A percentile compares a stretch with the other conserved stretches of the same genome.
Evolutionary conservation across 2,797 vertebrate species (phyloP).

Genomic region (Poecilia gillii): DNA sequence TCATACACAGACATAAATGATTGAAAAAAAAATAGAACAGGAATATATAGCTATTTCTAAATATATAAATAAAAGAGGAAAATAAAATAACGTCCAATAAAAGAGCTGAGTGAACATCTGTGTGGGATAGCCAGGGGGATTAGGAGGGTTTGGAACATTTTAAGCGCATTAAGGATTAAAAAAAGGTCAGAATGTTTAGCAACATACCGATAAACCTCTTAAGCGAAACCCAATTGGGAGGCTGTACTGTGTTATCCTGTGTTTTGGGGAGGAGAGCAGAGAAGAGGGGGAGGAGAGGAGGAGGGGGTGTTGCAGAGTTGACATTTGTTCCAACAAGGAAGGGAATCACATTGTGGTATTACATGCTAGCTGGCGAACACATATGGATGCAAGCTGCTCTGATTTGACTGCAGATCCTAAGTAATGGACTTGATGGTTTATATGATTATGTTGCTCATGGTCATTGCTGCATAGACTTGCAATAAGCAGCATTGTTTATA

Average conservation of each 20-base stretch:
- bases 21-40: slow-evolving; percentile 32
- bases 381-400: slow-evolving; percentile 41
- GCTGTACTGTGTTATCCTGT: slow-evolving; percentile 78
- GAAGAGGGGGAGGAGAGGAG: slow-evolving; percentile 35
- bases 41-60: slow-evolving; percentile 29
- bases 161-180: slow-evolving; percentile 89
- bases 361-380: slow-evolving; percentile 35
- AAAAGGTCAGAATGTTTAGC: slow-evolving; percentile 89
- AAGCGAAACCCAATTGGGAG: slow-evolving; percentile 84
- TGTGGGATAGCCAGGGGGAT: slow-evolving; percentile 83
- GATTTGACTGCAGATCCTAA: slow-evolving; percentile 34
- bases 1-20: slow-evolving; percentile 59
- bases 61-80: slow-evolving; percentile 54
- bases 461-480: slow-evolving; percentile 24
- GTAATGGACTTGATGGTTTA: slow-evolving; percentile 51
- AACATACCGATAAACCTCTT: slow-evolving; percentile 88
- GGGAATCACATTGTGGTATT: slow-evolving; percentile 59
- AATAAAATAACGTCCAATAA: slow-evolving; percentile 79
- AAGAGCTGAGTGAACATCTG: slow-evolving; percentile 82
- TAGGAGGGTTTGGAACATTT: slow-evolving; percentile 85
- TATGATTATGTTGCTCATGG: slow-evolving; percentile 29
- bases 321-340: slow-evolving; percentile 78
- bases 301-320: slow-evolving; percentile 63
- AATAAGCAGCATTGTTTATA: slow-evolving; percentile 42
- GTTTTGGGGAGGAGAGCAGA: slow-evolving; percentile 75